These are phyloP conservation scores for Thamnophis elegans DNA, from an alignment of 2,797 vertebrate genomes.

Conservation along the genomic window DNA sequence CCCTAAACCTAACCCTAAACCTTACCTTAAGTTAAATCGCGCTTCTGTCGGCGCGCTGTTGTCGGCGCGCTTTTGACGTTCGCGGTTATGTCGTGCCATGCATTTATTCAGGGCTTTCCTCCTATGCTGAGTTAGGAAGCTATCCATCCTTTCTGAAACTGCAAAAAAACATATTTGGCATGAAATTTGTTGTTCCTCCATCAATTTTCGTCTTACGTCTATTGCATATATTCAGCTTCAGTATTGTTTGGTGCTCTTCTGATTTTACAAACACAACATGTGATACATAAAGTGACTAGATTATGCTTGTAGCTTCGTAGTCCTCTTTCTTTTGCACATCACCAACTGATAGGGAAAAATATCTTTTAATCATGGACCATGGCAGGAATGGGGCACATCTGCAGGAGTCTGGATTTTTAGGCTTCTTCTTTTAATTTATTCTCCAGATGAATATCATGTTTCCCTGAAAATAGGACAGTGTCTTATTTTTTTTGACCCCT, in stretches of 20 bases:
- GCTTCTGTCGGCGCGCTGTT: too few species aligned
- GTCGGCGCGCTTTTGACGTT: too few species aligned
- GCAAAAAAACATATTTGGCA: background rate
- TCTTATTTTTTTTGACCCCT: too few species aligned
- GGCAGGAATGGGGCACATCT: background rate
- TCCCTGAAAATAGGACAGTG: too few species aligned
- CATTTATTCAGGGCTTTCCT: background rate
- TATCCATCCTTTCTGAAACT: background rate
- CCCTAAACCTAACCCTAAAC: too few species aligned
- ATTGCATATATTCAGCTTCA: background rate
- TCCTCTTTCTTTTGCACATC: background rate
- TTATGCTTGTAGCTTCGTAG: background rate
- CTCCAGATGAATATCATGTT: background rate
- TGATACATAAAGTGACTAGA: background rate
- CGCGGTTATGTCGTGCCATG: too few species aligned
- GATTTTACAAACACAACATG: background rate
- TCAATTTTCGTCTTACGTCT: background rate
- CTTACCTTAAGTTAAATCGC: too few species aligned
- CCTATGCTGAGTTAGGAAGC: background rate
- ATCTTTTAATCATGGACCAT: background rate
- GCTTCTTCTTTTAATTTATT: background rate
- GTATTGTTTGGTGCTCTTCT: background rate
- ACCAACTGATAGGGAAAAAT: background rate
- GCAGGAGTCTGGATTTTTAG: background rate
- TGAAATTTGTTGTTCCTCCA: background rate